Percentiles rank a stretch among this genome's conserved stretches.
phyloP scores from a whole-genome alignment of 2,888 invertebrate genomes.

The Molanna angustata region DNA sequence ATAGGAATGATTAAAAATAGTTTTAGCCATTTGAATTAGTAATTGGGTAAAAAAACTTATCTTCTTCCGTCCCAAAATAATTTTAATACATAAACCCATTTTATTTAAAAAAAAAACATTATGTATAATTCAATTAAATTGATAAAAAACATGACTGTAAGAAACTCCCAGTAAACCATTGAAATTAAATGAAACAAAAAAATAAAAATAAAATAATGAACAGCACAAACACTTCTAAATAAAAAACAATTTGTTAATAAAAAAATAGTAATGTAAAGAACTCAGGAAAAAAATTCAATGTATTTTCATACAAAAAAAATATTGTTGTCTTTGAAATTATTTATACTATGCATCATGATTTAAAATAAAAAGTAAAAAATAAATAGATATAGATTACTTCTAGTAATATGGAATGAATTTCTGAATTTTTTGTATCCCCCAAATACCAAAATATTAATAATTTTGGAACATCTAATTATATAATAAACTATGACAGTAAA shows the following conservation, averaged over 20 bases:
- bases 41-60: too few species aligned
- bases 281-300: slow-evolving; percentile 11
- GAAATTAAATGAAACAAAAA: background rate
- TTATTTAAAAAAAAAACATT: background rate
- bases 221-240: background rate
- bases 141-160: background rate
- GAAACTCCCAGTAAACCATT: background rate
- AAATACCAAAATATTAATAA: too few species aligned
- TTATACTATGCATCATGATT: slow-evolving; percentile 4
- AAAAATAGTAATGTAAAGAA: slow-evolving; percentile 10
- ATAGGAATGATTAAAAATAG: too few species aligned
- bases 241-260: background rate
- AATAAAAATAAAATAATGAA: background rate
- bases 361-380: too few species aligned
- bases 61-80: too few species aligned
- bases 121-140: background rate
- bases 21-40: too few species aligned
- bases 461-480: too few species aligned
- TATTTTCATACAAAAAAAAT: background rate
- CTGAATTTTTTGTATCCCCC: too few species aligned
- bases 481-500: too few species aligned
- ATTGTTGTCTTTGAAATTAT: background rate
- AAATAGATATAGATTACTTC: too few species aligned
- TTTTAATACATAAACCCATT: background rate
- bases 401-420: too few species aligned